Conservation (phyloP, 2,888 invertebrate genomes). For the Brachyopa scutellaris region DNA sequence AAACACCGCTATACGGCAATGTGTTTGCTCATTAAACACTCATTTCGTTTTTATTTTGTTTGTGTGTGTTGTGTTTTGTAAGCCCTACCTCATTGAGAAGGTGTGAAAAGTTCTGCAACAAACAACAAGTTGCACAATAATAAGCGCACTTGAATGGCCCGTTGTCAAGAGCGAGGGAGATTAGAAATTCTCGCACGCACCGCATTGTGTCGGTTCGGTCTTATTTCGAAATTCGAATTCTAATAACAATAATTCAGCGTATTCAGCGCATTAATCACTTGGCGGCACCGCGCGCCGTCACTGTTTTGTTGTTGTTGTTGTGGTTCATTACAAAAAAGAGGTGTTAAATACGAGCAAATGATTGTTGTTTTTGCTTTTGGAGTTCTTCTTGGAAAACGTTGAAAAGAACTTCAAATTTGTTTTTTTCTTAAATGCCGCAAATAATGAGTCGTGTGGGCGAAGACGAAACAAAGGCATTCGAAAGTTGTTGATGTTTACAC, state of each 20-base stretch:
- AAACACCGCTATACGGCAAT: neutral
- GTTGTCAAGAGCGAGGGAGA: neutral
- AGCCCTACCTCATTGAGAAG: constrained; percentile 9
- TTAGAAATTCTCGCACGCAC: constrained; percentile 27
- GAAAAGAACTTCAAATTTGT: constrained; percentile 2
- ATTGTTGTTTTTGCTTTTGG: constrained; percentile 6
- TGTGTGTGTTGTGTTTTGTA: constrained; percentile 17
- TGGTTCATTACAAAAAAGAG: neutral
- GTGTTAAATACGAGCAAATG: constrained; percentile 4
- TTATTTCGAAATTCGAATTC: constrained; percentile 45
- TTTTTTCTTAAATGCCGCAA: neutral
- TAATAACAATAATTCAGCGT: constrained; percentile 13
- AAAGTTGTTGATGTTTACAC: constrained; percentile 15
- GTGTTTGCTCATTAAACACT: neutral
- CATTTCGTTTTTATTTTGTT: neutral
- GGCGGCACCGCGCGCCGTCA: neutral
- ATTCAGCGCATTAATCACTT: constrained; percentile 29
- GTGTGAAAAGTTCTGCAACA: constrained; percentile 54
- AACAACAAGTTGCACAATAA: constrained; percentile 51
- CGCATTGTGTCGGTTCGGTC: constrained; percentile 24
- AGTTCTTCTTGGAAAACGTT: constrained; percentile 1
- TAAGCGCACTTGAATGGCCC: neutral
- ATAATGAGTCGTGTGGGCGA: neutral
- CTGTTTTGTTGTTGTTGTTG: neutral
- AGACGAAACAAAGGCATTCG: neutral